Conservation (phyloP, 2,113 vertebrate genomes). For the Melanotaenia duboulayi region DNA sequence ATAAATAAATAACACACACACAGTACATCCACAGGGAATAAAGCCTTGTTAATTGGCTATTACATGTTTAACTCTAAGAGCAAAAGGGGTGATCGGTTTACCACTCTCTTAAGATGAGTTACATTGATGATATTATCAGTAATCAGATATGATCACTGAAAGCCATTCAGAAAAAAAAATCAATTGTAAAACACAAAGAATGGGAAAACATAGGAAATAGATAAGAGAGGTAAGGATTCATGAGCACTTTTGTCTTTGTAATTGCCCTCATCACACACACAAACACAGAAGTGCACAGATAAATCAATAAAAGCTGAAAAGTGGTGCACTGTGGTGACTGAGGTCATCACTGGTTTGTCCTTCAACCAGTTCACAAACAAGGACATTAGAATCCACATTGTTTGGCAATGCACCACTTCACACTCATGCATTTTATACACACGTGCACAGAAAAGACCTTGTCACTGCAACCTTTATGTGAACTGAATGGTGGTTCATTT, state of each 20-base stretch:
- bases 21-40: conserved; percentile 47
- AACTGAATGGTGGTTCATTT: not conserved
- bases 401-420: conserved; percentile 36
- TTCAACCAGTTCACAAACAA: conserved; percentile 65
- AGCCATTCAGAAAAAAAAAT: conserved; percentile 1
- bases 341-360: conserved; percentile 58
- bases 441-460: conserved; percentile 26
- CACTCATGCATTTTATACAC: conserved; percentile 24
- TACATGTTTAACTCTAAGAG: conserved; percentile 46
- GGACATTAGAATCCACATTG: conserved; percentile 57
- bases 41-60: conserved; percentile 47
- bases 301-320: conserved; percentile 72
- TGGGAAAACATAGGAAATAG: conserved; percentile 6
- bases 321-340: conserved; percentile 51
- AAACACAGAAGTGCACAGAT: conserved; percentile 31
- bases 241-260: conserved; percentile 10
- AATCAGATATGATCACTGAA: conserved; percentile 5
- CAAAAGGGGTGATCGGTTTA: conserved; percentile 41
- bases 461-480: conserved; percentile 21
- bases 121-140: not conserved
- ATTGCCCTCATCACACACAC: conserved; percentile 35
- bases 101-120: conserved; percentile 7
- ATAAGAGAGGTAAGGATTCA: not conserved
- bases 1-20: conserved; percentile 4
- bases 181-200: conserved; percentile 36